Evolutionary conservation across 2,797 vertebrate genomes (phyloP).

Genomic region (Enteromius radiatus): DNA sequence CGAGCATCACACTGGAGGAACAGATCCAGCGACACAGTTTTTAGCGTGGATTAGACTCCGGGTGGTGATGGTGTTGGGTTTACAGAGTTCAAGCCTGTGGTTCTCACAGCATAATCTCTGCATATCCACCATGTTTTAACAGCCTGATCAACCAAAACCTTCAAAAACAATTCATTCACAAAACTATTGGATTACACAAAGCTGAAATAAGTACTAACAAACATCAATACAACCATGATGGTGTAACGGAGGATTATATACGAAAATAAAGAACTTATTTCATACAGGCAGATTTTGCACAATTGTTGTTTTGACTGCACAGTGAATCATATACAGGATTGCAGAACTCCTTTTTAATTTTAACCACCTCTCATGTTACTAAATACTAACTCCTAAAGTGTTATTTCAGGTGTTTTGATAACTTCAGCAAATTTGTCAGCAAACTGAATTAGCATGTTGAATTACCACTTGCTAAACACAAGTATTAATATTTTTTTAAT

Average conservation of each 20-base stretch:
- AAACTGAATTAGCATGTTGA: background rate
- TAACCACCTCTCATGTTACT: background rate
- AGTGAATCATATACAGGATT: background rate
- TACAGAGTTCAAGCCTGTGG: slow-evolving; percentile 71
- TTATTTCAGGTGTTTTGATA: background rate
- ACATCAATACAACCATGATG: background rate
- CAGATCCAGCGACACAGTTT: background rate
- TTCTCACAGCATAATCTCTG: slow-evolving; percentile 76
- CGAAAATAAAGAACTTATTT: background rate
- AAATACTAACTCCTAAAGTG: background rate
- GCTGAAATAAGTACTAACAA: slow-evolving; percentile 55
- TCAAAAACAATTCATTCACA: slow-evolving; percentile 74
- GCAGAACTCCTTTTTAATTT: background rate
- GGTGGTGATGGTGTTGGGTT: slow-evolving; percentile 62
- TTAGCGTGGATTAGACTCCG: slow-evolving; percentile 42
- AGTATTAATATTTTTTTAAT: background rate
- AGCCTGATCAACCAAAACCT: slow-evolving; percentile 76
- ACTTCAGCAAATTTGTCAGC: background rate
- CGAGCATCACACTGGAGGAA: slow-evolving; percentile 3
- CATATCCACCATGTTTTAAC: slow-evolving; percentile 76
- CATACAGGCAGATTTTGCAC: background rate
- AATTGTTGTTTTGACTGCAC: background rate
- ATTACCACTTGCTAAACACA: background rate
- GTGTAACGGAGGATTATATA: background rate
- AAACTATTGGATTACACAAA: slow-evolving; percentile 63